Conservation (phyloP, 2,797 vertebrate genomes). For the Strix occidentalis region DNA sequence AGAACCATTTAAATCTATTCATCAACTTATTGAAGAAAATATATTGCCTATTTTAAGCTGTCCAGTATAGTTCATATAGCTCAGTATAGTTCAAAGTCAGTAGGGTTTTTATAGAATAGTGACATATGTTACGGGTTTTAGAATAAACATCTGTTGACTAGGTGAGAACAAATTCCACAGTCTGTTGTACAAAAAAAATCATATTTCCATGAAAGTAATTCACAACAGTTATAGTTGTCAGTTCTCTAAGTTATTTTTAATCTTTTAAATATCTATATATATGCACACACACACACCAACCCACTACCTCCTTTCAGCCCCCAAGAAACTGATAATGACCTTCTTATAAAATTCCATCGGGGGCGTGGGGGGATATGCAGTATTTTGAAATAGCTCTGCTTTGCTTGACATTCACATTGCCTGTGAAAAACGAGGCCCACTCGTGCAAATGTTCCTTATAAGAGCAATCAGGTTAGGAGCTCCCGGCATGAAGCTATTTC, state of each 20-base stretch:
- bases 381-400: constrained; percentile 14
- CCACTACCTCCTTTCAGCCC: constrained; percentile 9
- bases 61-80: not conserved
- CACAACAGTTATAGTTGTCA: not conserved
- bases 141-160: constrained; percentile 11
- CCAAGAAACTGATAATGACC: constrained; percentile 12
- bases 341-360: constrained; percentile 2
- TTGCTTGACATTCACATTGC: not conserved
- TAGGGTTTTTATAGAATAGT: not conserved
- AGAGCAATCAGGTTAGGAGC: constrained; percentile 34
- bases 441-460: not conserved
- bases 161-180: not conserved
- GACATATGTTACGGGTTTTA: not conserved
- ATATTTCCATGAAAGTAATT: not conserved
- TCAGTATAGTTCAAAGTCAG: not conserved
- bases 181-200: not conserved
- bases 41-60: not conserved
- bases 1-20: not conserved
- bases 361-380: not conserved
- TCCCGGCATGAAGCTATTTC: not conserved
- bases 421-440: constrained; percentile 26
- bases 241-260: constrained; percentile 13
- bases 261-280: not conserved
- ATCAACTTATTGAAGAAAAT: not conserved
- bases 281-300: not conserved